These are phyloP conservation scores for Xenopus laevis DNA, from an alignment of 2,113 vertebrate species.

Conservation along the genomic window DNA sequence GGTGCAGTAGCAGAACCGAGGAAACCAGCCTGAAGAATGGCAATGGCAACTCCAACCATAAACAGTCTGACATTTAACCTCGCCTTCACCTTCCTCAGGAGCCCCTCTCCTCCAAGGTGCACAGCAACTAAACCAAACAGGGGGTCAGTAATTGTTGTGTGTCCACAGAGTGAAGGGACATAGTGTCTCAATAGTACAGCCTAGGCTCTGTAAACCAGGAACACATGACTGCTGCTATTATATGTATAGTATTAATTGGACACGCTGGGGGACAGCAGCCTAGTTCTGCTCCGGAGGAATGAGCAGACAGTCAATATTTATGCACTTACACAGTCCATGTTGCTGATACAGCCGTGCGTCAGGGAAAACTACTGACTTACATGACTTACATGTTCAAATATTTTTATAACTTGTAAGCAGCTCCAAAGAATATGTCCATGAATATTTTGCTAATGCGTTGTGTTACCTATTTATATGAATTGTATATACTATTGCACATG, in stretches of 20 bases:
- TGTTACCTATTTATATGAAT: not conserved
- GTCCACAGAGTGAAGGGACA: not conserved
- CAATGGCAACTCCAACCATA: slow-evolving; percentile 55
- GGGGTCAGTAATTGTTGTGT: not conserved
- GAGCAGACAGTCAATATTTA: not conserved
- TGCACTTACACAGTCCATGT: not conserved
- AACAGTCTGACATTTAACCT: slow-evolving; percentile 54
- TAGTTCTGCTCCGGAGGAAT: not conserved
- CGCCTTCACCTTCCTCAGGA: slow-evolving; percentile 39
- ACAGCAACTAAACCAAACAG: not conserved
- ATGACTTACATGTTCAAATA: not conserved
- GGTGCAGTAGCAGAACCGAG: slow-evolving; percentile 55
- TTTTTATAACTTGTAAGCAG: no score
- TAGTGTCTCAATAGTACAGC: not conserved
- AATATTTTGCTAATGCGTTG: not conserved
- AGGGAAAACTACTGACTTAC: not conserved
- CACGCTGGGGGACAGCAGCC: not conserved
- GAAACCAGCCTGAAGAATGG: slow-evolving; percentile 58
- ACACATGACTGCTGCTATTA: not conserved
- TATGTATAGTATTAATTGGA: not conserved
- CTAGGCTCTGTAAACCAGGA: not conserved
- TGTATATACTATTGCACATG: not conserved
- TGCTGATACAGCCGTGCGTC: not conserved
- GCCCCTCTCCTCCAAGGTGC: not conserved
- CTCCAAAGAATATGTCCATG: not conserved